Conservation (phyloP, 2,888 invertebrate species). For the Deilephila porcellus region DNA sequence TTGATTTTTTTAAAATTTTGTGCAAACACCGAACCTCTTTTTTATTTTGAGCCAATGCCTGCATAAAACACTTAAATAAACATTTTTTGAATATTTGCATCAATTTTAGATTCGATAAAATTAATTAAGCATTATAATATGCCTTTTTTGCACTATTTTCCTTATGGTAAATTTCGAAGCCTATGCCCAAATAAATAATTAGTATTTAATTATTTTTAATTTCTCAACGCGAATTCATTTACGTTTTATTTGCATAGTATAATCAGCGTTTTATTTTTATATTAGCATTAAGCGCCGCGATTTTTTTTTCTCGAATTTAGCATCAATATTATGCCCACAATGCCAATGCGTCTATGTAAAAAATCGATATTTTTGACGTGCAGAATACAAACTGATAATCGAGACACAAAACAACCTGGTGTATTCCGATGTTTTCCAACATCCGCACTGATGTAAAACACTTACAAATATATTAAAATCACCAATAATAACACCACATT, state of each 20-base stretch:
- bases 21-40: too few species aligned
- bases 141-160: not conserved
- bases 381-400: not conserved
- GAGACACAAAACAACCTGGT: slow-evolving; percentile 2
- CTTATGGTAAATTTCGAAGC: not conserved
- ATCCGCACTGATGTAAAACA: slow-evolving; percentile 41
- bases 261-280: not conserved
- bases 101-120: too few species aligned
- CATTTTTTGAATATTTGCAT: too few species aligned
- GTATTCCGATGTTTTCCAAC: not conserved
- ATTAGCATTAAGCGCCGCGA: not conserved
- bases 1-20: too few species aligned
- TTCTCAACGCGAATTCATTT: not conserved
- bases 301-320: not conserved
- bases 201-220: not conserved
- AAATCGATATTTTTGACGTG: slow-evolving; percentile 21
- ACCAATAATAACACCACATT: slow-evolving; percentile 75
- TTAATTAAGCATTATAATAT: too few species aligned
- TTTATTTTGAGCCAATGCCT: too few species aligned
- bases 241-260: not conserved
- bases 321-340: not conserved
- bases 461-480: slow-evolving; percentile 54
- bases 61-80: too few species aligned
- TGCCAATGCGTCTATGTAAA: slow-evolving; percentile 21
- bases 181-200: not conserved